Evolutionary conservation across 2,888 invertebrate species (phyloP).

Genomic region (Rhaphigaster nebulosa): DNA sequence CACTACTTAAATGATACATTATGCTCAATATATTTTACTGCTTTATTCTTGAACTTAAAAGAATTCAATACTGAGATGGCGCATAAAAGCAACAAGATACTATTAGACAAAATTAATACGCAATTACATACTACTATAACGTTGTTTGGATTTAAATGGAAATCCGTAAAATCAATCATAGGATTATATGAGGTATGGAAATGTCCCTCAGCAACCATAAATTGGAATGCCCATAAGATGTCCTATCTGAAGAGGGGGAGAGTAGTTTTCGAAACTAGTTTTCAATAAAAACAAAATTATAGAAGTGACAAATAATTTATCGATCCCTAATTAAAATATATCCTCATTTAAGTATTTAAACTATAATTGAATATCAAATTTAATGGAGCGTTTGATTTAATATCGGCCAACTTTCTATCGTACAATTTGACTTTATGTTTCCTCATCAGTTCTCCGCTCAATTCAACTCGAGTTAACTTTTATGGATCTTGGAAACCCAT

Average conservation of each 20-base stretch:
- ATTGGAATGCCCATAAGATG: neutral
- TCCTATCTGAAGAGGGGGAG: neutral
- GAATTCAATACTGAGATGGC: too few relatives aligned
- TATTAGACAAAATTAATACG: neutral
- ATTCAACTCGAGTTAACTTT: neutral
- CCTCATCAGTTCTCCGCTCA: neutral
- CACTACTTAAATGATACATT: too few relatives aligned
- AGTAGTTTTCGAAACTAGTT: too few relatives aligned
- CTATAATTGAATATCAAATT: neutral
- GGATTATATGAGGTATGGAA: neutral
- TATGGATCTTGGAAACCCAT: neutral
- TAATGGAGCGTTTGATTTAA: neutral
- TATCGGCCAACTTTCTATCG: neutral
- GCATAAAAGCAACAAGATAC: too few relatives aligned
- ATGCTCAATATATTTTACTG: too few relatives aligned
- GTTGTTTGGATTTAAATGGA: neutral
- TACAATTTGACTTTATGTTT: neutral
- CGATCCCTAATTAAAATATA: too few relatives aligned
- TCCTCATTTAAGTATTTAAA: neutral
- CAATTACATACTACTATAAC: neutral
- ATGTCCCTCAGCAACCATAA: neutral
- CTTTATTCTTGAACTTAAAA: too few relatives aligned
- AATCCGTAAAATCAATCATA: neutral
- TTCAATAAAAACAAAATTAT: too few relatives aligned
- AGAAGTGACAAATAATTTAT: too few relatives aligned